A percentile compares a stretch with the other conserved stretches of the same genome.
phyloP scores from a whole-genome alignment of 2,113 vertebrate genomes.

The Rhombomys opimus region DNA sequence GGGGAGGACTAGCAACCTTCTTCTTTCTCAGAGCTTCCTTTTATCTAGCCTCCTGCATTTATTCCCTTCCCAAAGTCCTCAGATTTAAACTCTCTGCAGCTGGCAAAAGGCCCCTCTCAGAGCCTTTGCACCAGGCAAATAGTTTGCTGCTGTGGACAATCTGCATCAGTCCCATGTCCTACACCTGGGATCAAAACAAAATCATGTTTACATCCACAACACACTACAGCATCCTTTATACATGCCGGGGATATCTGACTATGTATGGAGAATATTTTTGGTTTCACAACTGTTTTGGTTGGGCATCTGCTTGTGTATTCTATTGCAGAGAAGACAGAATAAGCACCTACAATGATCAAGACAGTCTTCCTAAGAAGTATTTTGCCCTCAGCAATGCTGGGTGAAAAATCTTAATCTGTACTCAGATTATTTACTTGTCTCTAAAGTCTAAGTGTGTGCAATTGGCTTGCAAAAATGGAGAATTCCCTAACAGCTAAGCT shows the following conservation, averaged over 20 bases:
- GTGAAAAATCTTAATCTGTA: neutral
- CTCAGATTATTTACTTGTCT: neutral
- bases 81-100: too few relatives aligned
- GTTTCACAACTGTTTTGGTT: neutral
- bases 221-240: neutral
- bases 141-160: too few relatives aligned
- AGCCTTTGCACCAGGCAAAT: too few relatives aligned
- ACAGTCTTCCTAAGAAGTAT: neutral
- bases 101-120: too few relatives aligned
- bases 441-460: neutral
- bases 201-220: too few relatives aligned
- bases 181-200: too few relatives aligned
- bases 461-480: neutral
- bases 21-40: too few relatives aligned
- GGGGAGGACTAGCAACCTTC: too few relatives aligned
- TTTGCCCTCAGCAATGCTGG: neutral
- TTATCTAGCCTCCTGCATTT: too few relatives aligned
- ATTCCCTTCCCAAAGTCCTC: too few relatives aligned
- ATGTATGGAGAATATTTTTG: neutral
- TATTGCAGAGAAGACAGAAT: neutral
- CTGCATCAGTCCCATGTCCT: too few relatives aligned
- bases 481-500: neutral
- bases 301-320: neutral
- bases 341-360: neutral
- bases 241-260: neutral